Evolutionary conservation across 2,888 invertebrate genomes (phyloP).

Genomic region (Phaedon cochleariae): DNA sequence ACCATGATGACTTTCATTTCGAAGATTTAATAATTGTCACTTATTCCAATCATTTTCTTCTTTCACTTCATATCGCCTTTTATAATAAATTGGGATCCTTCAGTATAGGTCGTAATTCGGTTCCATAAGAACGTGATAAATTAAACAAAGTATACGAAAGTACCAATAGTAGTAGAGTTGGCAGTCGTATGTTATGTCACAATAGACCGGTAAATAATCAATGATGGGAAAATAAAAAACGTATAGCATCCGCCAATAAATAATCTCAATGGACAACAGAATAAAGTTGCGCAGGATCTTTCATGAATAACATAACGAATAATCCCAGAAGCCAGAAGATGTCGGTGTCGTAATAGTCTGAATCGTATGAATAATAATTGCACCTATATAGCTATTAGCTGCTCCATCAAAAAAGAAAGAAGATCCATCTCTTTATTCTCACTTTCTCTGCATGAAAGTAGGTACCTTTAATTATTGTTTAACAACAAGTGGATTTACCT

Average conservation of each 20-base stretch:
- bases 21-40: no score
- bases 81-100: no score
- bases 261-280: neutral
- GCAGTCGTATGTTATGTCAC: slow-evolving; percentile 3
- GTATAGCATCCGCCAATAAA: neutral
- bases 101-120: no score
- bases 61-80: no score
- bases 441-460: neutral
- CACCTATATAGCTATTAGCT: slow-evolving; percentile 4
- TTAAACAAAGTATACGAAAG: neutral
- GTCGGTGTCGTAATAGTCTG: slow-evolving; percentile 61
- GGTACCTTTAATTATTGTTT: neutral
- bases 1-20: no score
- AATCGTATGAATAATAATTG: neutral
- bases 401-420: slow-evolving; percentile 9
- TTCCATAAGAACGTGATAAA: no score
- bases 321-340: slow-evolving; percentile 72
- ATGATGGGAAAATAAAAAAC: slow-evolving; percentile 52
- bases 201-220: neutral
- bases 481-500: neutral
- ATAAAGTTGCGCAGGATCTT: neutral
- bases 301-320: slow-evolving; percentile 51
- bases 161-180: neutral
- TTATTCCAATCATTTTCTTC: no score
- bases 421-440: neutral